Base-by-base conservation (phyloP, 2,797 vertebrate genomes). In the Lagocephalus sceleratus region DNA sequence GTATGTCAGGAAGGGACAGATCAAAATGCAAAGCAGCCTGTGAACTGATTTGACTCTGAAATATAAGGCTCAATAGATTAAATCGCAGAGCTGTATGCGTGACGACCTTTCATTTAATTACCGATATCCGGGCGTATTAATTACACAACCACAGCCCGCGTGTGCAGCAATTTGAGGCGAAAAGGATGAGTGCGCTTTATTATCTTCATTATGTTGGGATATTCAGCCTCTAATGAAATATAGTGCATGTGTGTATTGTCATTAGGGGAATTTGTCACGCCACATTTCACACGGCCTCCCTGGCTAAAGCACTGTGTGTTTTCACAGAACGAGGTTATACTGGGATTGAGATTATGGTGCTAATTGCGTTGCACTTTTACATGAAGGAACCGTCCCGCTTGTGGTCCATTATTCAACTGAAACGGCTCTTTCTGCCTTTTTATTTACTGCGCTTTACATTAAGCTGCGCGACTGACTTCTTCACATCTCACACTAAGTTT, bases 1-100 rank as follows among this genome's bases (percentile, higher is more conserved):
- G 6, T 68, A 53, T 63, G 60, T 78, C 39, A 10, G 29, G 38
- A 76, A 75, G 74, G 51, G 52, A 59, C 63, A 54, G 54, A 79
- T 82, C 81, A 43, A 83, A 86, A 86, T 79, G 78, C 57, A 81
- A 78, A 83, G 68, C 58, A 35, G 54, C 76, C 83, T 84, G 66
- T 40, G 57, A 55, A 80, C 57, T 63, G 57, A 68, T 58, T 83
- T 60, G 52, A 84, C 71, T 79, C 63, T 56, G 60, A 82, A 76
- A 77, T 76, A 21, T 42, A 41, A 56, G 57, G 61, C 61, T 72
- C 83, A 81, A 72, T 77, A 81, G 66, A 88, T 86, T 73, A 75
- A 80, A 86, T 76, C 68, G 63, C 47, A 68, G 54, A 81, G 78
- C 77, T 68, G 73, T 64, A 66, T 71, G 63, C 69, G 70, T 57